Conservation (phyloP, 2,113 vertebrate genomes). For the Heteronetta atricapilla region DNA sequence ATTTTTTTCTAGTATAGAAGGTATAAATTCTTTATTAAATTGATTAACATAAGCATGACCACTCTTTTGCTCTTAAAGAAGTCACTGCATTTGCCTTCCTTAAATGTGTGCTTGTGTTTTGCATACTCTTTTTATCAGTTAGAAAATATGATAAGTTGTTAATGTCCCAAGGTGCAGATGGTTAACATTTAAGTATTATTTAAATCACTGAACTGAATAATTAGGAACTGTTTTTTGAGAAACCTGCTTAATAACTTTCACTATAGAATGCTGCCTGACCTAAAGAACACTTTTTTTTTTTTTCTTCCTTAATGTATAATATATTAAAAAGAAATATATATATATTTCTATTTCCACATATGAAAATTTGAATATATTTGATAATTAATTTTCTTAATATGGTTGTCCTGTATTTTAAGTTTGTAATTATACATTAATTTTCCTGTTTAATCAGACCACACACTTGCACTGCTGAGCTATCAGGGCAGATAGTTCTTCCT, state of each 20-base stretch:
- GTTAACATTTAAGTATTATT: slow-evolving; percentile 57
- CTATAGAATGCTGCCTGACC: slow-evolving; percentile 53
- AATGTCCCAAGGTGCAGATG: slow-evolving; percentile 40
- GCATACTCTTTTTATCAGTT: neutral
- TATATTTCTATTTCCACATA: neutral
- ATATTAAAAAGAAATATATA: slow-evolving; percentile 13
- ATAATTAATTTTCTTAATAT: neutral
- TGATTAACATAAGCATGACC: neutral
- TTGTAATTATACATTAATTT: neutral
- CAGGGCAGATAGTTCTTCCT: neutral
- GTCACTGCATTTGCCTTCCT: neutral
- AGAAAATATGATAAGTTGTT: slow-evolving; percentile 23
- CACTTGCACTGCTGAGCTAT: neutral
- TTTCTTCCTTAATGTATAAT: slow-evolving; percentile 41
- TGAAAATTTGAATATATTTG: too few species aligned
- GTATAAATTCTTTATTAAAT: neutral
- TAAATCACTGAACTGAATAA: slow-evolving; percentile 60
- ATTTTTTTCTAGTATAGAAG: neutral
- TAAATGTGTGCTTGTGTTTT: neutral
- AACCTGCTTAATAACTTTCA: slow-evolving; percentile 51
- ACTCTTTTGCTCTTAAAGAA: neutral
- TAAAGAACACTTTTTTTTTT: neutral
- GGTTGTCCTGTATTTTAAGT: neutral
- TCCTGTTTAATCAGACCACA: neutral
- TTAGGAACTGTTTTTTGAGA: slow-evolving; percentile 61